Evolutionary conservation across 2,113 vertebrate genomes (phyloP), one percentile per base, ranked within the genome.

Genomic region (Oncorhynchus clarkii): DNA sequence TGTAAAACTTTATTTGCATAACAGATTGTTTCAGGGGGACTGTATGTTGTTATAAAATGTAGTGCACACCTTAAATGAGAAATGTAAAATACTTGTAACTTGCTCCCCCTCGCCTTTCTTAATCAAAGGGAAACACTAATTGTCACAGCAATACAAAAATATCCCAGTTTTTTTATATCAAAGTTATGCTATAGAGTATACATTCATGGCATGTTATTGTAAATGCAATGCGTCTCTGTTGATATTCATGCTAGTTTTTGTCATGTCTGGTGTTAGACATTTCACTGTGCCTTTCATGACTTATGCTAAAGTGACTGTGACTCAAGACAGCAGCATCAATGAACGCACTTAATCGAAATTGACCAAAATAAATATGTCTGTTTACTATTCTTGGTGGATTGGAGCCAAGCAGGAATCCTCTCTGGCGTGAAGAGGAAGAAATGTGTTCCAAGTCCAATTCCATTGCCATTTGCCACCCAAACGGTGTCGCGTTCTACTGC

Each of bases 1-100:
- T 86, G 89, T 85, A 90, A 80, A 82, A 79, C 85, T 81, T 82
- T 87, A 92, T 91, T 91, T 91, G 88, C 90, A 90, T 92, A 89
- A 89, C 87, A 88, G 87, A 92, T 92, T 89, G 91, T 89, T 87
- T 89, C 81, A 77, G 85, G 80, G 85, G 83, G 83, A 84, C 84
- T 91, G 80, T 86, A 88, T 80, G 79, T 87, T 87, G 84, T 81
- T 85, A 89, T 90, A 88, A 92, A 90, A 87, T 84, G 83, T 89
- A 89, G 91, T 92, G 86, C 88, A 78, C 78, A 86, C 84, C 89
- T 89, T 84, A 78, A 45, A 45, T 88, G 74, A 85, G 83, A 89
- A 84, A 89, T 88, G 81, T 76, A 86, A 84, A 72, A 82, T 79
- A 3, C 39, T 45, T 45, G 39, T 45, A 45, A 45, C 9, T 45